phyloP scores from a whole-genome alignment of 2,113 vertebrate genomes.

The Agapornis roseicollis region DNA sequence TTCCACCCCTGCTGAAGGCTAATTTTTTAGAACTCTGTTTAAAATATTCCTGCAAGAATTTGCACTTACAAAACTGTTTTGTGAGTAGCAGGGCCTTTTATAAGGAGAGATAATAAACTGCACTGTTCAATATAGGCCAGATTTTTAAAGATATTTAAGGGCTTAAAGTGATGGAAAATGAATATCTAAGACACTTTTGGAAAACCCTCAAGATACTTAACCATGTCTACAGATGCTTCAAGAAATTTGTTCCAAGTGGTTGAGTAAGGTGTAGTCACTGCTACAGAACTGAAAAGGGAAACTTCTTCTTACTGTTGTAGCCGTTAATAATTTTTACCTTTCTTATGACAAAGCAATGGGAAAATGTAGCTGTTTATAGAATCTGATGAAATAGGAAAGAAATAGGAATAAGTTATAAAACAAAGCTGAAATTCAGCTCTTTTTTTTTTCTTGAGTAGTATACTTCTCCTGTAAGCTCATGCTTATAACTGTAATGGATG shows the following conservation, averaged over 20 bases:
- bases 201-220: background rate
- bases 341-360: background rate
- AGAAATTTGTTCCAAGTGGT: background rate
- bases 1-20: background rate
- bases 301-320: background rate
- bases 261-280: background rate
- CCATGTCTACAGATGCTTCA: background rate
- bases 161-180: background rate
- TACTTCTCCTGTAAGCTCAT: background rate
- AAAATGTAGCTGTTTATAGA: background rate
- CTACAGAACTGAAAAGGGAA: background rate
- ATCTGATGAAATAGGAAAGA: background rate
- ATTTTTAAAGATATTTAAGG: background rate
- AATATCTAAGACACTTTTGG: background rate
- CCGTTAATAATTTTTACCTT: background rate
- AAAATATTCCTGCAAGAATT: slow-evolving; percentile 1
- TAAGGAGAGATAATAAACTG: background rate
- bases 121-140: background rate
- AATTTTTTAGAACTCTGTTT: background rate
- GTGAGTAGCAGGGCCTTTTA: background rate
- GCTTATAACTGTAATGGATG: background rate
- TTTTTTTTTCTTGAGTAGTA: background rate
- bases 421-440: background rate
- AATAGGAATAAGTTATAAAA: background rate
- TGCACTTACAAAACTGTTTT: background rate